Evolutionary conservation across 2,797 vertebrate genomes (phyloP).

Genomic region (Malurus leucopterus): DNA sequence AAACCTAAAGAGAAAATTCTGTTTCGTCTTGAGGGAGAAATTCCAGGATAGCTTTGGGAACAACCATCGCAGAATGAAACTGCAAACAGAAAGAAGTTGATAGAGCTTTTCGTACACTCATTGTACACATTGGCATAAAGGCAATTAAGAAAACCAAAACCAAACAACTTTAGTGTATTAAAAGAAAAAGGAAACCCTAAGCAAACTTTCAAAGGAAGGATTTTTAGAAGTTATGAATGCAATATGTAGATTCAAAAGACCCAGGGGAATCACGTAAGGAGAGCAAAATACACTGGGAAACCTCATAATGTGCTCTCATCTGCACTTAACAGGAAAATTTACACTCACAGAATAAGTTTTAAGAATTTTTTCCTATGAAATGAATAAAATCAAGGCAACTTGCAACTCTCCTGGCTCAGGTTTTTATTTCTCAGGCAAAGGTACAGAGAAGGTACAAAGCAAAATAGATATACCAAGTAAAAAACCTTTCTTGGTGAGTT

Average conservation of each 20-base stretch:
- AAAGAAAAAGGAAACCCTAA: slow-evolving; percentile 28
- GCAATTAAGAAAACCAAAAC: not conserved
- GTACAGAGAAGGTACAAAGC: not conserved
- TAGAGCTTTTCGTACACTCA: slow-evolving; percentile 20
- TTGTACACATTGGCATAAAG: not conserved
- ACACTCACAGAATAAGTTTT: not conserved
- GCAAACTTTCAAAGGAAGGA: slow-evolving; percentile 13
- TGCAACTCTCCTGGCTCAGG: not conserved
- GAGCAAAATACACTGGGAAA: slow-evolving; percentile 20
- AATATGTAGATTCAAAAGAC: not conserved
- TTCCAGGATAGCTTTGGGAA: slow-evolving; percentile 29
- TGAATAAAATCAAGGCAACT: not conserved
- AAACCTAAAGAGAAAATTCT: not conserved
- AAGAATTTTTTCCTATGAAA: not conserved
- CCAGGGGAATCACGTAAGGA: not conserved
- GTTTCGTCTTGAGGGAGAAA: slow-evolving; percentile 28
- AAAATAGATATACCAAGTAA: not conserved
- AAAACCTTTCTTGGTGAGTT: slow-evolving; percentile 1
- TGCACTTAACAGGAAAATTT: slow-evolving; percentile 14
- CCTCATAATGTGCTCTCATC: not conserved
- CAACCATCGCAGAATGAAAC: slow-evolving; percentile 1
- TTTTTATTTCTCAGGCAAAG: not conserved
- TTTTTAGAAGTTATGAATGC: slow-evolving; percentile 16
- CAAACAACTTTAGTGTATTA: not conserved
- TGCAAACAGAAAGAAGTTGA: slow-evolving; percentile 24